Percentiles rank a stretch among this genome's conserved stretches.
These are phyloP conservation scores for Sesia bembeciformis DNA, from an alignment of 2,888 invertebrate genomes.

Conservation along the genomic window DNA sequence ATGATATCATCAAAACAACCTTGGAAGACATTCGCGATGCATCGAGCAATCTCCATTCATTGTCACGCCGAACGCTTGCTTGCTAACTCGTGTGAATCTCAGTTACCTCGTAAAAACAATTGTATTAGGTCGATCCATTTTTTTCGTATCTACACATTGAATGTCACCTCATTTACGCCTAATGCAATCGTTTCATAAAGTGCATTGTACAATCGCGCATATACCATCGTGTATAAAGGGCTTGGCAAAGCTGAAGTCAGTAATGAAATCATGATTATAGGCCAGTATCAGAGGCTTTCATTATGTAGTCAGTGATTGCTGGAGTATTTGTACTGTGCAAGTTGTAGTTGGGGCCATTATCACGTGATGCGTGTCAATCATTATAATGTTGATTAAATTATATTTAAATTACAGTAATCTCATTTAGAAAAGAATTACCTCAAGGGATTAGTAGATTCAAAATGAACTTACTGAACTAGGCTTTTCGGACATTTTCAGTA, in stretches of 20 bases:
- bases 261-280: background rate
- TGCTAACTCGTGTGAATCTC: constrained; percentile 47
- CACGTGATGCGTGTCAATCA: background rate
- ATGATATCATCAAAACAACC: background rate
- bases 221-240: background rate
- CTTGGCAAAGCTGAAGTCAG: background rate
- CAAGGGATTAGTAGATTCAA: too few species aligned
- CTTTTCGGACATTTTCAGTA: too few species aligned
- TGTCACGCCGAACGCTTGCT: constrained; percentile 58
- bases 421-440: too few species aligned
- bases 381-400: too few species aligned
- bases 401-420: too few species aligned
- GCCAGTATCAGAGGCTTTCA: constrained; percentile 1
- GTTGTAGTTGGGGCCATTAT: background rate
- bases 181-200: constrained; percentile 12
- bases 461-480: too few species aligned
- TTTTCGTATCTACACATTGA: constrained; percentile 3
- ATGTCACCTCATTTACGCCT: constrained; percentile 17
- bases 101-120: constrained; percentile 33
- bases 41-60: constrained; percentile 35
- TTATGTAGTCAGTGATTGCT: constrained; percentile 1
- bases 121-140: constrained; percentile 28
- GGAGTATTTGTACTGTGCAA: background rate
- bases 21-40: constrained; percentile 51
- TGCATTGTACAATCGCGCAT: background rate